Conservation (phyloP, 1,140 invertebrate genomes). For the Bradysia coprophila region DNA sequence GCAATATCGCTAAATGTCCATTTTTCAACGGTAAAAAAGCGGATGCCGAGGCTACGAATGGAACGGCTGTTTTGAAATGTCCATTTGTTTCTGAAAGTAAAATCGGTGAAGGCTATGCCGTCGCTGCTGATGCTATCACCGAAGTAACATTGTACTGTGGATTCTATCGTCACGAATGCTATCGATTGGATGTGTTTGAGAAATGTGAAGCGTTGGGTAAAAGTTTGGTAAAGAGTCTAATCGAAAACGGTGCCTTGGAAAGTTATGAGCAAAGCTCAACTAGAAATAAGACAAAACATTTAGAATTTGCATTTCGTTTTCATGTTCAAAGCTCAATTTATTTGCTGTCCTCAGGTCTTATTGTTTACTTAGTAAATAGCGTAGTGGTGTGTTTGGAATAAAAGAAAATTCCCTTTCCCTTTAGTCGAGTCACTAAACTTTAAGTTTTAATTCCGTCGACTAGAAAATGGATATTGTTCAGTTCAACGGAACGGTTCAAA, state of each 20-base stretch:
- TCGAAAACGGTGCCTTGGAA: slow-evolving; percentile 56
- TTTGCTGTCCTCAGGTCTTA: too few relatives aligned
- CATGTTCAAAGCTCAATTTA: too few relatives aligned
- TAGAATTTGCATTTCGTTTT: too few relatives aligned
- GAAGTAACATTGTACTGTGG: slow-evolving; percentile 31
- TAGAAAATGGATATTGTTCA: too few relatives aligned
- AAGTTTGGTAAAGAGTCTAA: slow-evolving; percentile 49
- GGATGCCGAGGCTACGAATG: slow-evolving; percentile 5
- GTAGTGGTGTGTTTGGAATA: too few relatives aligned
- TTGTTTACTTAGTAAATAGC: too few relatives aligned
- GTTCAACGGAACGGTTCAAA: too few relatives aligned
- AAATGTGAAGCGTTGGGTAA: slow-evolving; percentile 47
- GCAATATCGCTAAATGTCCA: slow-evolving; percentile 13
- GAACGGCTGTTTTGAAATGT: slow-evolving; percentile 24
- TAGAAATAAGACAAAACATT: slow-evolving; percentile 25
- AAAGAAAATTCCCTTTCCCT: too few relatives aligned
- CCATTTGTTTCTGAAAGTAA: slow-evolving; percentile 24
- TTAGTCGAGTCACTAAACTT: too few relatives aligned
- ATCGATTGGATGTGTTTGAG: slow-evolving; percentile 28
- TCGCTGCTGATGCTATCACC: slow-evolving; percentile 15
- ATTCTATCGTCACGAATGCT: slow-evolving; percentile 29
- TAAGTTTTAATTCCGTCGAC: too few relatives aligned
- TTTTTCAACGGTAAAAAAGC: slow-evolving; percentile 11
- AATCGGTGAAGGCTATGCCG: slow-evolving; percentile 16
- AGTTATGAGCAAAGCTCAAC: slow-evolving; percentile 55